Evolutionary conservation across 2,888 invertebrate species (phyloP), one percentile per base, ranked within the genome.

Genomic region (Drosophila sordidula): DNA sequence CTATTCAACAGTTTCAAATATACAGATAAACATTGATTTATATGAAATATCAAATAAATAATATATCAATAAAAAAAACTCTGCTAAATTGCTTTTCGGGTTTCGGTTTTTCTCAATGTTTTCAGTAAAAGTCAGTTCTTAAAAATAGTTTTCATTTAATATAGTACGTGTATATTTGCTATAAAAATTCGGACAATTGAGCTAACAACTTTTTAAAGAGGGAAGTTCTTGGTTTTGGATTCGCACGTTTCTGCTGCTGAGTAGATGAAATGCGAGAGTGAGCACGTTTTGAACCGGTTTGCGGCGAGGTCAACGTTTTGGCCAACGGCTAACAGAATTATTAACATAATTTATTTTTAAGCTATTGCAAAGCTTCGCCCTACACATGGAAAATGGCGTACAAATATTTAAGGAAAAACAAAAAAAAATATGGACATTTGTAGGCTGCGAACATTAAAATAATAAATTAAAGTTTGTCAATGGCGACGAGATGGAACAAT

Each of bases 241-340:
- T 51, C 49, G 29, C 54, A 45, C 49, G 54, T 67, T 63, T 56
- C 54, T 52, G 45, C 2, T 22, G 49, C 44, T 25, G 16, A 52
- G 66, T 38, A 64, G 64, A 58, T 56, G 67, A 62, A 61, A 71
- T 52, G 47, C 45, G 68, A 49, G 68, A 45, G 57, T 54, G 11
- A 75, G 81, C 80, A 80, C 80, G 83, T 75, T 77, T 74, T 66
- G 68, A 50, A 83, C 83, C 80, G 81, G 83, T 82, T 82, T 70
- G 50, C 42, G 70, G 51, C 61, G 78, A 72, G 80, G 80, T 80
- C 80, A 80, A 80, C 34, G 80, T 29, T 70, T 80, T 58, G 62
- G 61, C 76, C 63, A 39, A 58, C 69, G 64, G 57, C 63, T 64
- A 50, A 70, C 46, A 73, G 56, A 67, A 63, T 63, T 78, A 78